Evolutionary conservation across 2,888 invertebrate genomes (phyloP).

Genomic region (Tetramorium bicarinatum): DNA sequence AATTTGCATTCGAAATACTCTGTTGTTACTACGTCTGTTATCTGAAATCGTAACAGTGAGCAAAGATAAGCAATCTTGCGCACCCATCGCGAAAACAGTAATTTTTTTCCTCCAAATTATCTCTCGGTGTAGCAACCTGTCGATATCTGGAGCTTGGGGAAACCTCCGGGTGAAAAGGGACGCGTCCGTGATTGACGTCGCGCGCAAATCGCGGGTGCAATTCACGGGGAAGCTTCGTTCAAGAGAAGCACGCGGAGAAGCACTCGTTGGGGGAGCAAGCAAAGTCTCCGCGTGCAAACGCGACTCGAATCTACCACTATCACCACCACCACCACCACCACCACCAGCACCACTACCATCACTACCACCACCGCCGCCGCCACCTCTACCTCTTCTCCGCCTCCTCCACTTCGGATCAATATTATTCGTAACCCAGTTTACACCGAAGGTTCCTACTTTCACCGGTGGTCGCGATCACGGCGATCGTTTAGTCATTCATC

Average conservation of each 20-base stretch:
- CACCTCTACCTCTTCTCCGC: background rate
- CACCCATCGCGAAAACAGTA: background rate
- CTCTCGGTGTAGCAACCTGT: background rate
- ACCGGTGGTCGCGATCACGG: slow-evolving; percentile 57
- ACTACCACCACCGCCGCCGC: background rate
- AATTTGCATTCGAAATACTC: background rate
- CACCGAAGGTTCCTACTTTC: slow-evolving; percentile 70
- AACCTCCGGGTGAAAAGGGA: background rate
- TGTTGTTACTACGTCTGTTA: background rate
- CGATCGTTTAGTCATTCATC: slow-evolving; percentile 68
- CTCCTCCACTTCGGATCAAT: slow-evolving; percentile 39
- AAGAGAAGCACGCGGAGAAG: background rate
- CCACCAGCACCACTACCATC: background rate
- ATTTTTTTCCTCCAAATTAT: slow-evolving; percentile 18
- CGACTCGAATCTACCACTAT: slow-evolving; percentile 29
- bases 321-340: background rate
- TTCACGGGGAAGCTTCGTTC: background rate
- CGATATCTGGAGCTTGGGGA: background rate
- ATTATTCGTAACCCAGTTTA: slow-evolving; percentile 69
- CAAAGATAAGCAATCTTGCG: slow-evolving; percentile 23
- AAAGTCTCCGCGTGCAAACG: background rate
- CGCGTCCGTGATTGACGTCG: background rate
- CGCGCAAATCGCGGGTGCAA: background rate
- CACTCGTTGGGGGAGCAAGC: background rate
- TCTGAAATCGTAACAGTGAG: background rate